Percentiles rank a stretch among this genome's conserved stretches.
Conservation (phyloP, 2,113 vertebrate genomes). For the Ptyas mucosa region DNA sequence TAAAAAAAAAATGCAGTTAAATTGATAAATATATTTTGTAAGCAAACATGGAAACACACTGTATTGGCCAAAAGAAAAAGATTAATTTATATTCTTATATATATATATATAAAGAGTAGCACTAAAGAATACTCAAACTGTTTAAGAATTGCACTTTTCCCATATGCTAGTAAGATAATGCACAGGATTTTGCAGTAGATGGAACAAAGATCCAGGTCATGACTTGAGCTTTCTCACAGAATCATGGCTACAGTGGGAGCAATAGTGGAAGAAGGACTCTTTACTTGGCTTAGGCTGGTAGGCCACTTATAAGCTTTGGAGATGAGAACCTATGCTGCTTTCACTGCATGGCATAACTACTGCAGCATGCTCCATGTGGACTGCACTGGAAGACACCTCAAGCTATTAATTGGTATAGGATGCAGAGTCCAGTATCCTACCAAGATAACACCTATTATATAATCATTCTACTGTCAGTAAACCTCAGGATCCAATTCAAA, state of each 20-base stretch:
- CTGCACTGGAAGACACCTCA: neutral
- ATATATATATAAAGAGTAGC: too few species aligned
- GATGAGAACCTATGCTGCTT: neutral
- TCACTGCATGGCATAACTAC: neutral
- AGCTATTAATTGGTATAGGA: neutral
- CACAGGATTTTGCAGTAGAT: neutral
- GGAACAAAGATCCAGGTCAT: neutral
- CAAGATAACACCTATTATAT: neutral
- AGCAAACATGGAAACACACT: neutral
- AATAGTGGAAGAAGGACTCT: neutral
- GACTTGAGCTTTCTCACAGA: neutral
- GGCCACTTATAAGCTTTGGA: neutral
- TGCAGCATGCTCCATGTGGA: neutral
- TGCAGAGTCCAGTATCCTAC: neutral
- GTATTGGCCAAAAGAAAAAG: neutral
- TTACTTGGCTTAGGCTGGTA: neutral
- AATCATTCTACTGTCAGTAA: neutral
- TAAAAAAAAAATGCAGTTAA: neutral
- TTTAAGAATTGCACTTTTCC: neutral
- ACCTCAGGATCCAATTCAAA: neutral
- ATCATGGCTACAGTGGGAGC: neutral
- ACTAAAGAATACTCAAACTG: too few species aligned
- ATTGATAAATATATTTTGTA: neutral
- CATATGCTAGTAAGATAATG: neutral
- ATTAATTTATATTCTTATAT: too few species aligned